These are phyloP conservation scores for Ceramica pisi DNA, from an alignment of 2,888 invertebrate genomes.

Conservation along the genomic window DNA sequence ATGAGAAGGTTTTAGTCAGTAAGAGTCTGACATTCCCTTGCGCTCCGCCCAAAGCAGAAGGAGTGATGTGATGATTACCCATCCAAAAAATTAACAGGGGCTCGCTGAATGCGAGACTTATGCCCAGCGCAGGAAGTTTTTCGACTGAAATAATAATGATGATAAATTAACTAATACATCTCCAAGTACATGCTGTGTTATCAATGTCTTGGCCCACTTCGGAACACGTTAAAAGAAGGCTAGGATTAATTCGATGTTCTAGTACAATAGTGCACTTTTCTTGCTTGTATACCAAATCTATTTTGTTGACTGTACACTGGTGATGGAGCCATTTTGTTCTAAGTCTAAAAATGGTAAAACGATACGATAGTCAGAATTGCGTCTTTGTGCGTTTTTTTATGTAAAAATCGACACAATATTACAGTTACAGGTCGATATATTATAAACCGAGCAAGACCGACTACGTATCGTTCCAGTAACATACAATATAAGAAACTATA, in stretches of 20 bases:
- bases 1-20: too few species aligned
- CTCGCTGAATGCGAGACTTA: too few species aligned
- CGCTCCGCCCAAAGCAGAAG: too few species aligned
- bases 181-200: too few species aligned
- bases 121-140: too few species aligned
- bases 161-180: too few species aligned
- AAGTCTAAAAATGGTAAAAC: not conserved
- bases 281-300: not conserved
- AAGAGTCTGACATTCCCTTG: too few species aligned
- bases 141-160: too few species aligned
- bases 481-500: not conserved
- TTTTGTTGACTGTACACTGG: not conserved
- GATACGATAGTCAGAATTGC: not conserved
- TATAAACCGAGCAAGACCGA: not conserved
- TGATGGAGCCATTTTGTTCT: slow-evolving; percentile 15
- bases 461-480: not conserved
- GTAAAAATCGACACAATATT: not conserved
- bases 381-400: not conserved
- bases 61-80: too few species aligned
- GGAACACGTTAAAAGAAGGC: not conserved
- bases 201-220: not conserved
- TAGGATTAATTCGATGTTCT: not conserved
- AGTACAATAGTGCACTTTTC: not conserved
- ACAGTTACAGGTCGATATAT: not conserved
- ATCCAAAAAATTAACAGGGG: too few species aligned